Evolutionary conservation across 2,888 invertebrate genomes (phyloP).

Genomic region (Cerceris rybyensis): DNA sequence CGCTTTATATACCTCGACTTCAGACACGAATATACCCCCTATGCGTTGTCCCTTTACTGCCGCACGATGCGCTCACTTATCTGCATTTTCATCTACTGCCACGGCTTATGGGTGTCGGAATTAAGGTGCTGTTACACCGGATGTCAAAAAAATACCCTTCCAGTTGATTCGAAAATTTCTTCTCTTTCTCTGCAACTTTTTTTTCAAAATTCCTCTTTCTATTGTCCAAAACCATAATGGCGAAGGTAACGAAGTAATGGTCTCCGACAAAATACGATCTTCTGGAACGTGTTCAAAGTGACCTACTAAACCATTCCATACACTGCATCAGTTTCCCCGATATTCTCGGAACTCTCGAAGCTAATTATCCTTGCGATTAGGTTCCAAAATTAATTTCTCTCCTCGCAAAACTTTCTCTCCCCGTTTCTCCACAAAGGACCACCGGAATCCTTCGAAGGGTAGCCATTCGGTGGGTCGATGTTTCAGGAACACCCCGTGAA

Average conservation of each 20-base stretch:
- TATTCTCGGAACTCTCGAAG: constrained; percentile 25
- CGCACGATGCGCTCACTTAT: constrained; percentile 34
- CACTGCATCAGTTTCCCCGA: constrained; percentile 33
- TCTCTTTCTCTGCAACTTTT: neutral
- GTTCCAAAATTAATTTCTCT: constrained; percentile 49
- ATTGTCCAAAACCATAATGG: neutral
- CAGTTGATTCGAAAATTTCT: neutral
- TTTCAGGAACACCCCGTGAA: constrained; percentile 25
- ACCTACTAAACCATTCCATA: constrained; percentile 31
- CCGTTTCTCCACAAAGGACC: constrained; percentile 29
- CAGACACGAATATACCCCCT: constrained; percentile 35
- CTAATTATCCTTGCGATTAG: constrained; percentile 52
- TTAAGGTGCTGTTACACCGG: neutral
- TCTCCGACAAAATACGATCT: neutral
- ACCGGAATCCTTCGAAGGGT: neutral
- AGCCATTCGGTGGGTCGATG: constrained; percentile 12
- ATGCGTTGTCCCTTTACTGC: constrained; percentile 50
- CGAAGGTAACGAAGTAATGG: neutral
- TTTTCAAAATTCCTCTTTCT: neutral
- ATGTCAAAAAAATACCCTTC: neutral
- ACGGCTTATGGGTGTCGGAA: neutral
- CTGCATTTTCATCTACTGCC: constrained; percentile 23
- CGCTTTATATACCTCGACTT: constrained; percentile 24
- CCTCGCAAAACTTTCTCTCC: constrained; percentile 29
- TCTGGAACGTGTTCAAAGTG: constrained; percentile 27